Conservation (phyloP, 2,888 invertebrate genomes). For the Chrysina gloriosa region DNA sequence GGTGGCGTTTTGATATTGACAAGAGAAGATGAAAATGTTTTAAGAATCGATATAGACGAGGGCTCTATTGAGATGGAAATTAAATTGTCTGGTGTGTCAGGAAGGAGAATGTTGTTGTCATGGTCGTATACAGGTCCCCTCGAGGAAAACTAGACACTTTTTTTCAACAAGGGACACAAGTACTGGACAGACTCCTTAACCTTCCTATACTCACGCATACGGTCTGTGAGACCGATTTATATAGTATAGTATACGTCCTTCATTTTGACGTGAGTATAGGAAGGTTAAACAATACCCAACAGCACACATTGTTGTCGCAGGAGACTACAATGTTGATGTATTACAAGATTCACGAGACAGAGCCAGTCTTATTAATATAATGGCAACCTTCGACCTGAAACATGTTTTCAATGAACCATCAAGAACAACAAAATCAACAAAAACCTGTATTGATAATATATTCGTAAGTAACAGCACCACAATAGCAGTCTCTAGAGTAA, state of each 20-base stretch:
- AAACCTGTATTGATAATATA: slow-evolving; percentile 6
- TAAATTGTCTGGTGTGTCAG: neutral
- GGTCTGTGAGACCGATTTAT: too few relatives aligned
- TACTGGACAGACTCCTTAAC: too few relatives aligned
- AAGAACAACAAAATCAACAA: neutral
- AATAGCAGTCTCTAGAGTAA: too few relatives aligned
- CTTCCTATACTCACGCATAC: too few relatives aligned
- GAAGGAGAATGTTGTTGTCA: neutral
- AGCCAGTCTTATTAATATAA: neutral
- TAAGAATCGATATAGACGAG: neutral
- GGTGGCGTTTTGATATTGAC: slow-evolving; percentile 1
- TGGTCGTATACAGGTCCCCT: slow-evolving; percentile 6
- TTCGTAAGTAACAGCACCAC: too few relatives aligned
- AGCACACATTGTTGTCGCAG: neutral
- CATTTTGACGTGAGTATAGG: too few relatives aligned
- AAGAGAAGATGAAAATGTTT: neutral
- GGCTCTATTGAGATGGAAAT: neutral
- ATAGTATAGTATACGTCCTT: too few relatives aligned
- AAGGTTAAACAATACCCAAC: too few relatives aligned
- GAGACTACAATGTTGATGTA: neutral
- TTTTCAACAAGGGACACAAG: neutral
- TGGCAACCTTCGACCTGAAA: slow-evolving; percentile 3
- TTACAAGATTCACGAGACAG: neutral
- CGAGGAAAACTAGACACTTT: neutral
- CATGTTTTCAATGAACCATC: neutral